These are phyloP conservation scores for Cantharis rustica DNA, from an alignment of 2,888 invertebrate species.

Conservation along the genomic window DNA sequence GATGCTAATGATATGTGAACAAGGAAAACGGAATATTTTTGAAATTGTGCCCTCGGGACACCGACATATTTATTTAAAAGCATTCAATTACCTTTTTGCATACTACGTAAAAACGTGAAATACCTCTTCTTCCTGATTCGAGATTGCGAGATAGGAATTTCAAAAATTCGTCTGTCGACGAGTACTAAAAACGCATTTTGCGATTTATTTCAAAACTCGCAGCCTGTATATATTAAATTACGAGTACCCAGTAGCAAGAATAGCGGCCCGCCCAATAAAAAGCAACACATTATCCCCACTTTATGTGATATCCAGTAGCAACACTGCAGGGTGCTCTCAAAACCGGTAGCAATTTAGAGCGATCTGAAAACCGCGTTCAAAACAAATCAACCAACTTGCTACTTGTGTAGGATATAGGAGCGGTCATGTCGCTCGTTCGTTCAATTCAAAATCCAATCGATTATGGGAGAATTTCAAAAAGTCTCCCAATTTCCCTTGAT, in stretches of 20 bases:
- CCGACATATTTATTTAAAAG: background rate
- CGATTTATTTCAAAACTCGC: background rate
- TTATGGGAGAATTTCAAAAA: background rate
- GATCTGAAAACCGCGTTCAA: conserved; percentile 28
- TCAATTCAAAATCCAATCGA: too few relatives aligned
- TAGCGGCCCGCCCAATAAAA: conserved; percentile 35
- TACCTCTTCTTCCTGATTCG: background rate
- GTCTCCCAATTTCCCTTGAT: background rate
- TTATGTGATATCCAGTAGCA: conserved; percentile 37
- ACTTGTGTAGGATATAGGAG: background rate
- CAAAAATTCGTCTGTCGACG: too few relatives aligned
- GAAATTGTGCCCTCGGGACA: background rate
- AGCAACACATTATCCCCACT: conserved; percentile 36
- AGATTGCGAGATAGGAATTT: background rate
- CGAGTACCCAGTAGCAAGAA: conserved; percentile 19
- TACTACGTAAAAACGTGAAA: background rate
- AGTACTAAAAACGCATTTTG: too few relatives aligned
- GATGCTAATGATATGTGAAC: background rate
- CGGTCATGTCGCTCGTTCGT: background rate
- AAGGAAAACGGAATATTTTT: background rate
- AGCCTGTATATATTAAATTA: background rate
- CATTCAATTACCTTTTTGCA: background rate
- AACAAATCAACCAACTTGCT: conserved; percentile 24
- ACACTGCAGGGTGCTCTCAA: conserved; percentile 39
- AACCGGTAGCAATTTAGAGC: conserved; percentile 42